Evolutionary conservation across 2,113 vertebrate genomes (phyloP).

Genomic region (Eptesicus fuscus): DNA sequence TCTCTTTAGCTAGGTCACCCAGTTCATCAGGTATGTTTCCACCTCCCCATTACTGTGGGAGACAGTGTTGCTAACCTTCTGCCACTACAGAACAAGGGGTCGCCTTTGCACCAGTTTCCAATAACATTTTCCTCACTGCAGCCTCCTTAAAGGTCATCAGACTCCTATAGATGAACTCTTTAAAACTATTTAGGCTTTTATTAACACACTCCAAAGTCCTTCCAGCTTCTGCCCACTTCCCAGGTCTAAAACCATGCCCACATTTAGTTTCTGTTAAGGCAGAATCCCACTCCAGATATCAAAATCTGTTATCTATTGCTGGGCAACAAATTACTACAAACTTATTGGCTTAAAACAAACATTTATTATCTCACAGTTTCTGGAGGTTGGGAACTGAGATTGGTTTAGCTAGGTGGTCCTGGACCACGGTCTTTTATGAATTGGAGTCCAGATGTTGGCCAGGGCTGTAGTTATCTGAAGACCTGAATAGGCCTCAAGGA

Average conservation of each 20-base stretch:
- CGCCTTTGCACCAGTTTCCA: background rate
- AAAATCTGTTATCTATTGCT: slow-evolving; percentile 11
- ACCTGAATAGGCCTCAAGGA: background rate
- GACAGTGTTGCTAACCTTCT: background rate
- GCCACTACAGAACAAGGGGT: background rate
- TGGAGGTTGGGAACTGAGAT: background rate
- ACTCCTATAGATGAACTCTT: background rate
- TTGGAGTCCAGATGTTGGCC: background rate
- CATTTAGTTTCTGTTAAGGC: background rate
- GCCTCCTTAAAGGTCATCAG: background rate
- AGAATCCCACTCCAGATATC: background rate
- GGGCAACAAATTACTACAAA: slow-evolving; percentile 35
- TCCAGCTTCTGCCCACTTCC: background rate
- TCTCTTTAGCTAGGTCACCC: background rate
- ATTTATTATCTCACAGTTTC: slow-evolving; percentile 5
- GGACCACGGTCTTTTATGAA: background rate
- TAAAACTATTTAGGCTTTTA: background rate
- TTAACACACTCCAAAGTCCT: background rate
- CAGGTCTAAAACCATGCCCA: background rate
- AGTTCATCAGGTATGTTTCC: background rate
- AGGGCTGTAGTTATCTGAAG: background rate
- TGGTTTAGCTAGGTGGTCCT: background rate
- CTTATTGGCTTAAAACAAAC: slow-evolving; percentile 1
- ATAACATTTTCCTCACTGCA: background rate
- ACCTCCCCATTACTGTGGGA: background rate